Evolutionary conservation across 2,113 vertebrate species (phyloP), one percentile per base, ranked within the genome.

Genomic region (Vicugna pacos): DNA sequence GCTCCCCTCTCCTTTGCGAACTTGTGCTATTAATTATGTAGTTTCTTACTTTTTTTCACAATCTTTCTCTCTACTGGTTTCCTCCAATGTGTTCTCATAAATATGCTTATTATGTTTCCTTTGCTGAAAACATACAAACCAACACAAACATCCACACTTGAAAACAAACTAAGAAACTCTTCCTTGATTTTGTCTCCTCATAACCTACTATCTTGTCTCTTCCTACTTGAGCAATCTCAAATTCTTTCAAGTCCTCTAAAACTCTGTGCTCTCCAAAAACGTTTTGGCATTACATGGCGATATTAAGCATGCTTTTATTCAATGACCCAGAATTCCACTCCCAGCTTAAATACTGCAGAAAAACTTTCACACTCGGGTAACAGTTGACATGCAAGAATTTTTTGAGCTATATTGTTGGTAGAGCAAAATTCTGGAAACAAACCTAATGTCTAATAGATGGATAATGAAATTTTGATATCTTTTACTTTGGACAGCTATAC

Each of bases 401-500:
- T 42, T 96, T 46, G 13, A 84, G 26, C 6, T 38, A 1, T 65
- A 46, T 9, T 80, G 24, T n/a, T 93, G 56, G 6, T 52, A 48
- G 86, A 92, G 9, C 9, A 83, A 90, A 95, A 87, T 86, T 94
- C 19, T 91, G 3, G 65, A 60, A 93, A 72, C 6, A 70, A 69
- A 6, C 12, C 22, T 87, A 72, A 83, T 79, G 62, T 69, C 26
- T 93, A 77, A 22, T 17, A 82, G 60, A 58, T 87, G 26, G 24
- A 79, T n/a, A 72, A 32, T 54, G 13, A 72, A 42, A 79, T 62
- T 79, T 4, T 94, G 8, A 52, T 75, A n/a, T 38, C 9, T 58
- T 19, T 85, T 86, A 87, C 4, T 65, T 16, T 56, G 64, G 17
- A 70, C 7, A 54, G 73, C 17, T 46, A 32, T 12, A 56, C 8